Percentiles rank a stretch among this genome's conserved stretches.
phyloP scores from a whole-genome alignment of 2,888 invertebrate species.

The Lasioglossum zephyrum region DNA sequence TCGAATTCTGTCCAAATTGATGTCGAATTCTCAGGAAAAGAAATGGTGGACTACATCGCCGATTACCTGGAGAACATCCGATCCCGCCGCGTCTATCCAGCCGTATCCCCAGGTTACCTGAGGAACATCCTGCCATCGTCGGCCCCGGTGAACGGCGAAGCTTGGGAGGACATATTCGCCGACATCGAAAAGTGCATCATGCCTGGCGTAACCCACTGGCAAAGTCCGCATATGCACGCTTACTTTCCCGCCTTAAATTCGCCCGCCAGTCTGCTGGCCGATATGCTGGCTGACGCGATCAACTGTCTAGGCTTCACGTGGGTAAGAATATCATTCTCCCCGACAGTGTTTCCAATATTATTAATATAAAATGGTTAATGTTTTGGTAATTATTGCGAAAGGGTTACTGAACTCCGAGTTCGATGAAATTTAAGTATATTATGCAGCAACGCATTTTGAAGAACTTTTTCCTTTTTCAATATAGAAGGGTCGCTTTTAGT shows the following conservation, averaged over 20 bases:
- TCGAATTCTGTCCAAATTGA: not conserved
- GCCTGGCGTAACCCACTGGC: constrained; percentile 99
- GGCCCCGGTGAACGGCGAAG: constrained; percentile 94
- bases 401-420: too few relatives aligned
- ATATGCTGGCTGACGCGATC: constrained; percentile 97
- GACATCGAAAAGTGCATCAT: constrained; percentile 98
- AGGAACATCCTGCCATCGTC: constrained; percentile 92
- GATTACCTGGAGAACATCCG: constrained; percentile 97
- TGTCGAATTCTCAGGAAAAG: constrained; percentile 89
- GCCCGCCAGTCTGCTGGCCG: constrained; percentile 96
- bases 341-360: too few relatives aligned
- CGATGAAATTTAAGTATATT: too few relatives aligned
- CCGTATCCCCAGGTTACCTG: constrained; percentile 97
- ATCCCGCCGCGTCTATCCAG: constrained; percentile 95
- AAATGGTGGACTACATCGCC: constrained; percentile 99
- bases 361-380: too few relatives aligned
- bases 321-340: constrained; percentile 87
- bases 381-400: too few relatives aligned
- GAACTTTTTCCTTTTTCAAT: too few relatives aligned
- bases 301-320: constrained; percentile 98
- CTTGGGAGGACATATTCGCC: constrained; percentile 95
- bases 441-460: too few relatives aligned
- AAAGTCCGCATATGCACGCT: constrained; percentile 99
- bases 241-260: constrained; percentile 98
- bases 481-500: too few relatives aligned